Percentiles rank a stretch among this genome's conserved stretches.
Conservation (phyloP, 1,140 invertebrate genomes). For the Ericerus pela region DNA sequence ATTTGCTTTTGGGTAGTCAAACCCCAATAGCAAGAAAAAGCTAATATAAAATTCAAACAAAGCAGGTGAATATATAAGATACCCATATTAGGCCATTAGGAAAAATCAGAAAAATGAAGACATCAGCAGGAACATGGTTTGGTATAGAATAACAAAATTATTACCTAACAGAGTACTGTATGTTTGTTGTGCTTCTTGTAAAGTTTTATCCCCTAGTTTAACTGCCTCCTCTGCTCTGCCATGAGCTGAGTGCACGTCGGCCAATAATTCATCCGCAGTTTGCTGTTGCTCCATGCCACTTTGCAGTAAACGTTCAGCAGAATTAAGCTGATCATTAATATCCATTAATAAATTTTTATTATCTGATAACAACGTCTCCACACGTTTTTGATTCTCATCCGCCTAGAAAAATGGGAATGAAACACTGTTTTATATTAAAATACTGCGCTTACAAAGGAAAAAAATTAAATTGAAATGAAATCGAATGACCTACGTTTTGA, state of each 20-base stretch:
- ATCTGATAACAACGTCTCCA: constrained; percentile 17
- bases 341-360: constrained; percentile 35
- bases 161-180: constrained; percentile 65
- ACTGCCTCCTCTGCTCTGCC: constrained; percentile 65
- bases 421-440: too few species aligned
- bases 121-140: too few species aligned
- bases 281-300: constrained; percentile 41
- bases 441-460: too few species aligned
- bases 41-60: too few species aligned
- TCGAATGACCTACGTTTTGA: constrained; percentile 41
- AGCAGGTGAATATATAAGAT: too few species aligned
- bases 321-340: constrained; percentile 40
- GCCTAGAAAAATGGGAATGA: constrained; percentile 18
- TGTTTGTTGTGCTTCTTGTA: constrained; percentile 74
- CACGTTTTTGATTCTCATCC: constrained; percentile 23
- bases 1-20: too few species aligned
- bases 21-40: too few species aligned
- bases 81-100: too few species aligned
- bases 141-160: too few species aligned
- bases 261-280: constrained; percentile 44
- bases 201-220: constrained; percentile 61
- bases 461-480: too few species aligned
- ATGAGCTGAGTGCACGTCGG: constrained; percentile 52
- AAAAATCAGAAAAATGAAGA: too few species aligned
- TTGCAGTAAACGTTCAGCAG: constrained; percentile 37